Percentiles rank a stretch among this genome's conserved stretches.
Evolutionary conservation across 92 coral and sea anemone species (phyloP).

Genomic region (Porites divaricata): DNA sequence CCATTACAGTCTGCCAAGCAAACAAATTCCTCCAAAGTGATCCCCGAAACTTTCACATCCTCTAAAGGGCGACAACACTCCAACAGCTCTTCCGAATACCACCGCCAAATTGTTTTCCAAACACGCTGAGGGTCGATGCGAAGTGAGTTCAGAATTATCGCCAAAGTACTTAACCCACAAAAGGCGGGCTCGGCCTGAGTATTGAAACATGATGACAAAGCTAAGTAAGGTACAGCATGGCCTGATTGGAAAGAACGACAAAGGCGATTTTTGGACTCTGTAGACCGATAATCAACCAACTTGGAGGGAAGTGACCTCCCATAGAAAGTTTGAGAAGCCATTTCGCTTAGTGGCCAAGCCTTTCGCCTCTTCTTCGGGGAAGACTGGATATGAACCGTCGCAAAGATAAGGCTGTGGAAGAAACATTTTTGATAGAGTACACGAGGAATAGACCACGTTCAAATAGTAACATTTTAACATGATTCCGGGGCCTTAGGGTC

Average conservation of each 20-base stretch:
- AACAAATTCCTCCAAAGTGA: conserved; percentile 82
- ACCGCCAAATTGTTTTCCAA: conserved; percentile 96
- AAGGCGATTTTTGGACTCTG: conserved; percentile 82
- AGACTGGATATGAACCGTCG: no score
- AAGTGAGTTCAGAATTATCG: conserved; percentile 86
- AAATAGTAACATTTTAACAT: no score
- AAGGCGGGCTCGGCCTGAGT: conserved; percentile 93
- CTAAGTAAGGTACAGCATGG: conserved; percentile 75
- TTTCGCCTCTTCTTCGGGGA: no score
- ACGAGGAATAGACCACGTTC: no score
- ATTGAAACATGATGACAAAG: conserved; percentile 82
- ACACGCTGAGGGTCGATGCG: conserved; percentile 88
- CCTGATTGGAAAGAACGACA: conserved; percentile 71
- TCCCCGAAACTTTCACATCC: conserved; percentile 72
- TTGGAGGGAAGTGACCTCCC: conserved; percentile 69
- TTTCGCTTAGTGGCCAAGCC: no score
- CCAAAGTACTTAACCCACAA: conserved; percentile 89
- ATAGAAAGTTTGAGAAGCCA: conserved; percentile 56
- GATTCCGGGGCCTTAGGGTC: no score
- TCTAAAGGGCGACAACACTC: conserved; percentile 90
- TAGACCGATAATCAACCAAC: conserved; percentile 82
- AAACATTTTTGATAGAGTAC: no score
- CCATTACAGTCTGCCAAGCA: conserved; percentile 93
- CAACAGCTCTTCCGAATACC: conserved; percentile 91
- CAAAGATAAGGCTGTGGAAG: no score